These are phyloP conservation scores for Atta colombica DNA, from an alignment of 1,140 invertebrate genomes.

Conservation along the genomic window DNA sequence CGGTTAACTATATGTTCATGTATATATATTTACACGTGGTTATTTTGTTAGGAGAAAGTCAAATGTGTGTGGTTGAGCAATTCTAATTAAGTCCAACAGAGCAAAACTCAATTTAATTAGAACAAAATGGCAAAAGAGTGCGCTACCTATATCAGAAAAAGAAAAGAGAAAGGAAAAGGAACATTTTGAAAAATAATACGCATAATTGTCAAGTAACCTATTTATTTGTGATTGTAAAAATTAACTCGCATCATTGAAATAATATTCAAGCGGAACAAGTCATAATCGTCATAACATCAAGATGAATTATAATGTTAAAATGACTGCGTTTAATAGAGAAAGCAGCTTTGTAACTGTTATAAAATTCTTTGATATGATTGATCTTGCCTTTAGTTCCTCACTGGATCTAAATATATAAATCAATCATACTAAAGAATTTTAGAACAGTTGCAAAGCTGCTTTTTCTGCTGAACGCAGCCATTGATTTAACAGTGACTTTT, in stretches of 20 bases:
- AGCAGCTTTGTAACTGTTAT: too few species aligned
- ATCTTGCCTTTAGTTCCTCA: too few species aligned
- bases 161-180: neutral
- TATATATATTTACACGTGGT: slow-evolving; percentile 12
- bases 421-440: too few species aligned
- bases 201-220: neutral
- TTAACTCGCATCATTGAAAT: neutral
- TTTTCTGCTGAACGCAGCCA: too few species aligned
- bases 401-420: too few species aligned
- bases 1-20: slow-evolving; percentile 13
- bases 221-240: neutral
- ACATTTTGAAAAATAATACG: neutral
- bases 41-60: slow-evolving; percentile 48
- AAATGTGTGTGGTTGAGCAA: slow-evolving; percentile 41
- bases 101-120: slow-evolving; percentile 52
- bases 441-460: too few species aligned
- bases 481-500: too few species aligned
- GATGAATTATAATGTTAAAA: too few species aligned
- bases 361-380: too few species aligned
- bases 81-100: slow-evolving; percentile 65
- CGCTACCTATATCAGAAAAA: neutral
- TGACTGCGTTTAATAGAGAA: too few species aligned
- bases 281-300: too few species aligned
- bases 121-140: slow-evolving; percentile 15
- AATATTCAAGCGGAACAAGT: neutral